Percentiles rank a stretch among this genome's conserved stretches.
Evolutionary conservation across 2,888 invertebrate species (phyloP).

Genomic region (Sussaba pulchella): DNA sequence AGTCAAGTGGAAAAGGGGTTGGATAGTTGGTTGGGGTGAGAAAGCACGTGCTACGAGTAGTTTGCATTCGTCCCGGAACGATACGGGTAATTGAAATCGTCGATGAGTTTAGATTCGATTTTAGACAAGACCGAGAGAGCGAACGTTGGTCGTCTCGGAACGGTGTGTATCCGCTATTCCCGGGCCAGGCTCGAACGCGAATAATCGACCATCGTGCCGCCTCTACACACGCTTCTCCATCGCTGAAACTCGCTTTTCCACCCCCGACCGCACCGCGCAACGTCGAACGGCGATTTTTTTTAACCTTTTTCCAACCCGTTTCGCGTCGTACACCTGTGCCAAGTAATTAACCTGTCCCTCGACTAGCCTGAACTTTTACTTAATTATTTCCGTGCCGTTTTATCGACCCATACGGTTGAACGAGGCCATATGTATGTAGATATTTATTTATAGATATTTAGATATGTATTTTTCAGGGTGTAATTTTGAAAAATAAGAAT

Average conservation of each 20-base stretch:
- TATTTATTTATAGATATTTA: too few relatives aligned
- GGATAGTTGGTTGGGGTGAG: constrained; percentile 43
- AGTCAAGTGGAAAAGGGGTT: constrained; percentile 57
- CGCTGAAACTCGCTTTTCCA: constrained; percentile 48
- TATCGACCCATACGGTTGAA: neutral
- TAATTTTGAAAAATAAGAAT: too few relatives aligned
- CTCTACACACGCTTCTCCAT: constrained; percentile 55
- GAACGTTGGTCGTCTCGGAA: constrained; percentile 51
- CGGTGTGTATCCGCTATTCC: constrained; percentile 33
- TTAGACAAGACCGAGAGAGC: constrained; percentile 72
- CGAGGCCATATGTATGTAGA: neutral
- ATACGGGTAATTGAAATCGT: constrained; percentile 76
- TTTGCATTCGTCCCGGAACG: constrained; percentile 67
- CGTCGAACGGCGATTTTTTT: constrained; percentile 4
- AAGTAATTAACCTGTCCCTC: constrained; percentile 14
- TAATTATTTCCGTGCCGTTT: neutral
- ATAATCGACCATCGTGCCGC: constrained; percentile 61
- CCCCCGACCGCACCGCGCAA: constrained; percentile 5
- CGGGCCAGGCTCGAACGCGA: constrained; percentile 25
- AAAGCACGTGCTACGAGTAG: constrained; percentile 63
- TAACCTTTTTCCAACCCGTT: constrained; percentile 35
- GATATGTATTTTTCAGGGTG: too few relatives aligned
- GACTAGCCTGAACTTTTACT: constrained; percentile 3
- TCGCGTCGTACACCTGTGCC: constrained; percentile 4
- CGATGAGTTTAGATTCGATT: constrained; percentile 76